Evolutionary conservation across 2,797 vertebrate genomes (phyloP).

Genomic region (Crenuchus spilurus): DNA sequence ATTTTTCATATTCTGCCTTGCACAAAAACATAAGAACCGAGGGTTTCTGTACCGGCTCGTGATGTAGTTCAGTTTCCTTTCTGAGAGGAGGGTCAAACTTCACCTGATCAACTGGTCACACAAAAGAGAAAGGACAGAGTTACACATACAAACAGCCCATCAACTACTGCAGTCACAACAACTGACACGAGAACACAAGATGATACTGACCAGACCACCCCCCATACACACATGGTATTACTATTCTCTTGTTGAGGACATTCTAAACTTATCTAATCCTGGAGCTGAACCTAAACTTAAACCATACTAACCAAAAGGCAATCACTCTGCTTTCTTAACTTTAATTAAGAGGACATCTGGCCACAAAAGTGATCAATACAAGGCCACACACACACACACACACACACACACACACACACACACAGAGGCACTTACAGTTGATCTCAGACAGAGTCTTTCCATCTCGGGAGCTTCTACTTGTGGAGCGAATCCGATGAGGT

Average conservation of each 20-base stretch:
- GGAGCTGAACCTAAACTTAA: no score
- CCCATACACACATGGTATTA: no score
- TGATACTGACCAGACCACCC: slow-evolving; percentile 1
- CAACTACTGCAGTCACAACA: neutral
- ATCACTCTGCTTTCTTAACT: no score
- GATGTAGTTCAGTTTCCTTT: slow-evolving; percentile 87
- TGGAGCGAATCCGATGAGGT: slow-evolving; percentile 86
- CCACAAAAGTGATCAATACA: no score
- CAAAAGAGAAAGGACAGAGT: slow-evolving; percentile 28
- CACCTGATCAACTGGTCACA: slow-evolving; percentile 81
- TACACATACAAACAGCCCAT: slow-evolving; percentile 77
- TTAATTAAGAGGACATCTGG: no score
- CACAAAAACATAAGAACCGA: no score
- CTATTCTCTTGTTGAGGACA: no score
- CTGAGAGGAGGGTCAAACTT: slow-evolving; percentile 87
- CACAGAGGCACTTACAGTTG: slow-evolving; percentile 78
- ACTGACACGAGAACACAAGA: neutral
- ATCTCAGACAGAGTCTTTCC: slow-evolving; percentile 89
- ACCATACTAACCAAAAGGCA: no score
- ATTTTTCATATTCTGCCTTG: no score
- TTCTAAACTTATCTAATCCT: no score
- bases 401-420: no score
- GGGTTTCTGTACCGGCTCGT: slow-evolving; percentile 83
- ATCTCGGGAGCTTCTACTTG: slow-evolving; percentile 83
- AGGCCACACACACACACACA: no score